Percentiles rank a stretch among this genome's conserved stretches.
Evolutionary conservation across 2,113 vertebrate species (phyloP).

Genomic region (Thryonomys swinderianus): DNA sequence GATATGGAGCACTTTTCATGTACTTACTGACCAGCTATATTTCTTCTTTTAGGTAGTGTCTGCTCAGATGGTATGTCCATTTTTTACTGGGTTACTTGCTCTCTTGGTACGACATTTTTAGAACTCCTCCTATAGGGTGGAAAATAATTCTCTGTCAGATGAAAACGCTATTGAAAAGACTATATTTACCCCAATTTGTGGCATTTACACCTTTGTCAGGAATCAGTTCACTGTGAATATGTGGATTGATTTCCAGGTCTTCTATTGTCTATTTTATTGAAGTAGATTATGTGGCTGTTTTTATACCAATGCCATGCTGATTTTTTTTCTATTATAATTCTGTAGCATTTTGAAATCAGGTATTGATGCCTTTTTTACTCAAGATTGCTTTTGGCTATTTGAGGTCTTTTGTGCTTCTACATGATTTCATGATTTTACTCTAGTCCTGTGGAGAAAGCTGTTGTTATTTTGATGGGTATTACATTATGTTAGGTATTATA

Average conservation of each 20-base stretch:
- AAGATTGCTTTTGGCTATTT: neutral
- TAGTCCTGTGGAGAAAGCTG: neutral
- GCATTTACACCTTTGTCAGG: neutral
- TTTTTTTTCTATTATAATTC: neutral
- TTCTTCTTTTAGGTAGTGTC: neutral
- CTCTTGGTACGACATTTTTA: neutral
- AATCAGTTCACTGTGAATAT: neutral
- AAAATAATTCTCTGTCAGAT: neutral
- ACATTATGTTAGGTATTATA: neutral
- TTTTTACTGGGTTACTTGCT: neutral
- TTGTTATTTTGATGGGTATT: neutral
- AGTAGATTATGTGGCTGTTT: neutral
- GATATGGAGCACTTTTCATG: neutral
- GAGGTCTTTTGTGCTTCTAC: neutral
- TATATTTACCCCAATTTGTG: neutral
- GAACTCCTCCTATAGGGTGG: neutral
- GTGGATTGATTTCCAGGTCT: neutral
- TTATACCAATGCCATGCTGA: neutral
- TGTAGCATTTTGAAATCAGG: neutral
- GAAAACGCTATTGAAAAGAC: neutral
- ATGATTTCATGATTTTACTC: neutral
- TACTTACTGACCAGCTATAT: neutral
- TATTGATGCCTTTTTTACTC: neutral
- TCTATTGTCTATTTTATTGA: neutral
- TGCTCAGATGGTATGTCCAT: neutral